phyloP scores from a whole-genome alignment of 1,140 invertebrate species.

The Drosophila baimaii region DNA sequence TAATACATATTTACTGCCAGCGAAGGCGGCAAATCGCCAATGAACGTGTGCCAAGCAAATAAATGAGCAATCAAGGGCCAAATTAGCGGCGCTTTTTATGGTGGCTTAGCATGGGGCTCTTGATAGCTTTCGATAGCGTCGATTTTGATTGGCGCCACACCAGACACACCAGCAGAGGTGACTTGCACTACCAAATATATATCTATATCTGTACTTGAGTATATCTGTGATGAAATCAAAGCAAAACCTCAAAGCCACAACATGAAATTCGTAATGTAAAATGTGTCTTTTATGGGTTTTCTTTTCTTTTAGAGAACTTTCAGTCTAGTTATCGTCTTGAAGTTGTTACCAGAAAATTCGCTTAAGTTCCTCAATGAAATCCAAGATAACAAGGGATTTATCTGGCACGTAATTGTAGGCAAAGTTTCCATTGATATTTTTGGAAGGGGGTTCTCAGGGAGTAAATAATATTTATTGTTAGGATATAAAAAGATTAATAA shows the following conservation, averaged over 20 bases:
- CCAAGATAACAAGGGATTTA: slow-evolving; percentile 32
- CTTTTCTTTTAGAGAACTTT: neutral
- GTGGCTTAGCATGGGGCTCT: slow-evolving; percentile 47
- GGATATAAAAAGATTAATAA: too few relatives aligned
- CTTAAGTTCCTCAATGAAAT: slow-evolving; percentile 34
- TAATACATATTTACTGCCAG: slow-evolving; percentile 43
- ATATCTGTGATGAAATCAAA: slow-evolving; percentile 13
- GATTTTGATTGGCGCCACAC: slow-evolving; percentile 59
- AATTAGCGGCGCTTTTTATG: slow-evolving; percentile 72
- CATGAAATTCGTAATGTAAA: slow-evolving; percentile 3
- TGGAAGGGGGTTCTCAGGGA: neutral
- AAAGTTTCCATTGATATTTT: slow-evolving; percentile 17
- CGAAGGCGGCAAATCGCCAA: slow-evolving; percentile 39
- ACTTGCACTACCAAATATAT: slow-evolving; percentile 5
- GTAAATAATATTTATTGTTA: too few relatives aligned
- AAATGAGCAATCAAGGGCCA: slow-evolving; percentile 70
- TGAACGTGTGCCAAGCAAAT: slow-evolving; percentile 63
- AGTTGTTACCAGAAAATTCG: neutral
- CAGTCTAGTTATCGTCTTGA: slow-evolving; percentile 9
- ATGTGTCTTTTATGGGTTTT: slow-evolving; percentile 4
- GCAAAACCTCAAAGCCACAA: neutral
- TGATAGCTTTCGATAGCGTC: slow-evolving; percentile 60
- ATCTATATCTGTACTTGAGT: neutral
- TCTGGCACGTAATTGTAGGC: neutral
- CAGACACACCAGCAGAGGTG: slow-evolving; percentile 5